Percentiles rank a stretch among this genome's conserved stretches.
Conservation (phyloP, 2,113 vertebrate genomes). For the Pitta sordida region DNA sequence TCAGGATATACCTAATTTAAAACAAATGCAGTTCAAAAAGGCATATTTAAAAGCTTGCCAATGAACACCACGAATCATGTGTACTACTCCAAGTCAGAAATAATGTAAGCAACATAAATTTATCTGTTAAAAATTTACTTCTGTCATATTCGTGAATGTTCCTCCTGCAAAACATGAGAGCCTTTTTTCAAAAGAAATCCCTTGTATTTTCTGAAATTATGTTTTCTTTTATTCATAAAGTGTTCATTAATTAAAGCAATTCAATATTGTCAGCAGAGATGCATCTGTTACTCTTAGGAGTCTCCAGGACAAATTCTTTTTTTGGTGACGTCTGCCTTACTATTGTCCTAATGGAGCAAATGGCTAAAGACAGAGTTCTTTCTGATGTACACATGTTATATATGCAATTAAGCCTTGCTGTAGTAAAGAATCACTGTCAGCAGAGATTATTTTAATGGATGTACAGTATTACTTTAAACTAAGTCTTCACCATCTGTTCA, state of each 20-base stretch:
- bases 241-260: conserved; percentile 64
- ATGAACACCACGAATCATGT: not conserved
- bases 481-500: conserved; percentile 78
- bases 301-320: conserved; percentile 59
- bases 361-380: conserved; percentile 63
- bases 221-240: conserved; percentile 47
- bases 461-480: conserved; percentile 78
- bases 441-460: conserved; percentile 80
- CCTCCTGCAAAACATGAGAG: not conserved
- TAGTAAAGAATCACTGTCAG: conserved; percentile 72
- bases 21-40: not conserved
- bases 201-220: conserved; percentile 40
- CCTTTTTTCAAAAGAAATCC: conserved; percentile 15
- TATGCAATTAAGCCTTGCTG: conserved; percentile 76
- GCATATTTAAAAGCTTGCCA: not conserved
- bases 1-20: not conserved
- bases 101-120: not conserved
- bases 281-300: conserved; percentile 65
- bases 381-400: conserved; percentile 72
- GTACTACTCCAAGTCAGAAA: not conserved
- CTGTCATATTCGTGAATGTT: not conserved
- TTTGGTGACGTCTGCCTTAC: conserved; percentile 58
- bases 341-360: conserved; percentile 69
- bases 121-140: not conserved
- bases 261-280: conserved; percentile 21